These are phyloP conservation scores for Calephelis nemesis DNA, from an alignment of 1,140 invertebrate species.

Conservation along the genomic window DNA sequence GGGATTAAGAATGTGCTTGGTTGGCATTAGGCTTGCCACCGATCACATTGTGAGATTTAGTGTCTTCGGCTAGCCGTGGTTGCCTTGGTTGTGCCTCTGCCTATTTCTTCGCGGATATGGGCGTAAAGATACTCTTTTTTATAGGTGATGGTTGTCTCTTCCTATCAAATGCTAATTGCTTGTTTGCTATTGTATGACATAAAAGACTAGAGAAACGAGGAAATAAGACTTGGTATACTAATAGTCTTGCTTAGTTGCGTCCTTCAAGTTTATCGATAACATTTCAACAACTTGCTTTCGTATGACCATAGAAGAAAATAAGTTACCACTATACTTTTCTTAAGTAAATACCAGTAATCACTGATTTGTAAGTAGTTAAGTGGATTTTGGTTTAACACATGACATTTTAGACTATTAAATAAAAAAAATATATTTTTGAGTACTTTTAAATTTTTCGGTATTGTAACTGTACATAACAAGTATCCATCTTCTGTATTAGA, in stretches of 20 bases:
- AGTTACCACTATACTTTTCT: not conserved
- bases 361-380: not conserved
- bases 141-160: too few species aligned
- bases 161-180: too few species aligned
- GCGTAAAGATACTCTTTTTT: too few species aligned
- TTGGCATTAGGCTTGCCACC: too few species aligned
- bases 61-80: too few species aligned
- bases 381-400: not conserved
- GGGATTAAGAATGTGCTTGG: too few species aligned
- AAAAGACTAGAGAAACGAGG: too few species aligned
- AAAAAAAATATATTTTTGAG: not conserved
- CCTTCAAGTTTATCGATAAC: not conserved
- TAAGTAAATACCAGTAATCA: not conserved
- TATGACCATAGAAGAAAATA: not conserved
- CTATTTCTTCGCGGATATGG: too few species aligned
- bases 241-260: conserved; percentile 10
- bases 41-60: too few species aligned
- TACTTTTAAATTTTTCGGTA: not conserved
- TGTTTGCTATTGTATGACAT: too few species aligned
- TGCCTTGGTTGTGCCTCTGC: too few species aligned
- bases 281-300: not conserved
- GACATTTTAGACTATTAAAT: not conserved
- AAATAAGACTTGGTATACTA: not conserved
- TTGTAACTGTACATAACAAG: not conserved
- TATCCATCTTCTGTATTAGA: not conserved